phyloP scores from a whole-genome alignment of 2,113 vertebrate species.

The Eolophus roseicapilla region DNA sequence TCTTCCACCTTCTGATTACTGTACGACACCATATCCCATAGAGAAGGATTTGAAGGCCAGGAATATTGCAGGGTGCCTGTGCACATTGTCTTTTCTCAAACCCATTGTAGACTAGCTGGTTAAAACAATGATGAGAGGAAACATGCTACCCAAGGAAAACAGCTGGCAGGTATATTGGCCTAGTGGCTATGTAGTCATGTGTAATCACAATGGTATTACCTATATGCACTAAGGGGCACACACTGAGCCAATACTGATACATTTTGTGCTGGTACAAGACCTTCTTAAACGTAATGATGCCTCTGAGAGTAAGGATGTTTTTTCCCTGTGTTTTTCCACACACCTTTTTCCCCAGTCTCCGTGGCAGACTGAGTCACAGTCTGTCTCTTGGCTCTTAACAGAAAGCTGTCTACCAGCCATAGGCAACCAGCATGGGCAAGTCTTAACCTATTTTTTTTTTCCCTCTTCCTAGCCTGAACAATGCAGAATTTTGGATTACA shows the following conservation, averaged over 20 bases:
- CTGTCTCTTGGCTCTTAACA: neutral
- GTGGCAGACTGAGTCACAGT: neutral
- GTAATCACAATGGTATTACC: neutral
- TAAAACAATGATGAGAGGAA: neutral
- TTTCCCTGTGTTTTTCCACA: neutral
- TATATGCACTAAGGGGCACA: neutral
- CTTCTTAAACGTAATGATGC: neutral
- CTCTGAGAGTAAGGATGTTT: neutral
- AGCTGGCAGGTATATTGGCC: neutral
- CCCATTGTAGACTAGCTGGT: rapidly evolving
- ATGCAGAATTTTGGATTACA: neutral
- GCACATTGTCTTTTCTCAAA: neutral
- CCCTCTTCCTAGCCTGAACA: neutral
- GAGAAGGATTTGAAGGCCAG: neutral
- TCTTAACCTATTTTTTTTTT: neutral
- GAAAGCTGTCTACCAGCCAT: neutral
- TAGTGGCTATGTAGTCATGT: neutral
- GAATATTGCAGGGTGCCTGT: neutral
- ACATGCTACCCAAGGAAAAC: neutral
- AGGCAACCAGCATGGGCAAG: neutral
- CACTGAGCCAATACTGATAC: neutral
- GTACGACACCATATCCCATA: neutral
- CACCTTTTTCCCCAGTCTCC: neutral
- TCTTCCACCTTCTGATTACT: neutral
- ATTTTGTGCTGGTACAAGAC: neutral